Percentiles rank a stretch among this genome's conserved stretches.
phyloP scores from a whole-genome alignment of 2,797 vertebrate genomes.

The Tragopan temminckii region DNA sequence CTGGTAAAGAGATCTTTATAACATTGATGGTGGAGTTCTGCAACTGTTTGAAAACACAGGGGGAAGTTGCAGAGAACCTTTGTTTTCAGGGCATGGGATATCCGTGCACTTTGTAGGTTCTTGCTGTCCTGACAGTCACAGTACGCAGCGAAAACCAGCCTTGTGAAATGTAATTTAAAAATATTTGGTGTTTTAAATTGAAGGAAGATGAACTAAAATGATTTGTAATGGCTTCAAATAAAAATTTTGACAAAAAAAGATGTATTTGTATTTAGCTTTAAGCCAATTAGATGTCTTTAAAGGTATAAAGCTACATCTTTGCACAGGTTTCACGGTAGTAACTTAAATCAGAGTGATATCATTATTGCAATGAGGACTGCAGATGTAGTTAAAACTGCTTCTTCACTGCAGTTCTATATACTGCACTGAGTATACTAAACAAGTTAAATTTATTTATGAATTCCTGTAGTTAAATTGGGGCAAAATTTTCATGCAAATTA shows the following conservation, averaged over 20 bases:
- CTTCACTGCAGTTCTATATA: not conserved
- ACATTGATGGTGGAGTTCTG: too few relatives aligned
- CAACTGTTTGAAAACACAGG: not conserved
- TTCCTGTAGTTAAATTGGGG: not conserved
- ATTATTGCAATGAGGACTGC: not conserved
- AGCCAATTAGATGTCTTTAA: not conserved
- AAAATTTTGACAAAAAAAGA: not conserved
- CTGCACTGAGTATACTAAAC: not conserved
- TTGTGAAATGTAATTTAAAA: not conserved
- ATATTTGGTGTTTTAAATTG: not conserved
- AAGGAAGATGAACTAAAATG: not conserved
- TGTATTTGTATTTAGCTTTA: not conserved
- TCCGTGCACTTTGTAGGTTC: not conserved
- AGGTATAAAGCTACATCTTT: not conserved
- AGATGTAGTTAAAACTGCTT: not conserved
- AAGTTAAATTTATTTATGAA: not conserved
- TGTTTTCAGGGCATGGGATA: not conserved
- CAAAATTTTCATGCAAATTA: not conserved
- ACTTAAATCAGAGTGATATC: not conserved
- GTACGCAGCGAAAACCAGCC: not conserved
- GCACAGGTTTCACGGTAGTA: not conserved
- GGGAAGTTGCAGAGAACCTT: accelerated
- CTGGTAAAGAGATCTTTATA: not conserved
- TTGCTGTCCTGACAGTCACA: not conserved
- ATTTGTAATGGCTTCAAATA: not conserved